These are phyloP conservation scores for Notodonta ziczac DNA, from an alignment of 2,888 invertebrate species.

Conservation along the genomic window DNA sequence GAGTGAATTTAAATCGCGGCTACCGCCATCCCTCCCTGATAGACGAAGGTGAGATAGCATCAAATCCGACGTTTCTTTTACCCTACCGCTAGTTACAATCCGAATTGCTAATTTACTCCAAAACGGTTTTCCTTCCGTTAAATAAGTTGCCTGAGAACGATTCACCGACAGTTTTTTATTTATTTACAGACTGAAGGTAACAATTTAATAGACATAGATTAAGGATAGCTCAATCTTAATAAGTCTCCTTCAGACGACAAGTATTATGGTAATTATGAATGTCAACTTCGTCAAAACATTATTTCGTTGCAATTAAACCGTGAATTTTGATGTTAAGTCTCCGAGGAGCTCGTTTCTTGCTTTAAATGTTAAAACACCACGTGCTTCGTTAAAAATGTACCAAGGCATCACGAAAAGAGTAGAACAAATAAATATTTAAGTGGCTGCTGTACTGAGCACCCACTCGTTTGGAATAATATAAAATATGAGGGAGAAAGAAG, in stretches of 20 bases:
- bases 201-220: neutral
- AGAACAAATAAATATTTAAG: conserved; percentile 57
- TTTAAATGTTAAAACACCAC: conserved; percentile 39
- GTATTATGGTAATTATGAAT: neutral
- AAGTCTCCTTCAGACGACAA: neutral
- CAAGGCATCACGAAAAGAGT: conserved; percentile 52
- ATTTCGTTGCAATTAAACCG: neutral
- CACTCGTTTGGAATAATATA: conserved; percentile 26
- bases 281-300: neutral
- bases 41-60: conserved; percentile 25
- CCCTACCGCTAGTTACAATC: conserved; percentile 26
- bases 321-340: neutral
- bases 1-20: conserved; percentile 63
- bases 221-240: neutral
- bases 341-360: conserved; percentile 10
- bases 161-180: neutral
- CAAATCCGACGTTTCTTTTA: conserved; percentile 15
- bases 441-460: conserved; percentile 19
- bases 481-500: conserved; percentile 25
- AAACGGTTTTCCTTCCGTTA: conserved; percentile 3
- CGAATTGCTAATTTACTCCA: conserved; percentile 36
- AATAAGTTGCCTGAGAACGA: neutral
- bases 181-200: neutral
- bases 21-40: conserved; percentile 33
- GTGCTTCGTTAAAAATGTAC: conserved; percentile 56